phyloP scores from a whole-genome alignment of 2,113 vertebrate genomes.

The Rousettus leschenaultii region DNA sequence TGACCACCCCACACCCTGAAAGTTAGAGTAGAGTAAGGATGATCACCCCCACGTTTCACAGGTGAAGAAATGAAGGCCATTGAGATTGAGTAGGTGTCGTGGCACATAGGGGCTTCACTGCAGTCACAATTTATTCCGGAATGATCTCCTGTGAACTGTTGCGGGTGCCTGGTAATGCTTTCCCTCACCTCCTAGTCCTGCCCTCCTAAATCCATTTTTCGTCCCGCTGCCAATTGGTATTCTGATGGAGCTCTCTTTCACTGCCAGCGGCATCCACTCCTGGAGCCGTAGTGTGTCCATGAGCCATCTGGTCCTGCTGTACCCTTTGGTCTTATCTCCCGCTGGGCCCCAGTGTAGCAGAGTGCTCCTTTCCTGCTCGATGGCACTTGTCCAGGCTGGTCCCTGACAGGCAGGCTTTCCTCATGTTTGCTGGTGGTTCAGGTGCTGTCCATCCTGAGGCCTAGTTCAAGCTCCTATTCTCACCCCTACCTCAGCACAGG shows the following conservation, averaged over 20 bases:
- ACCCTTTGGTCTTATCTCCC: neutral
- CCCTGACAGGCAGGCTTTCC: neutral
- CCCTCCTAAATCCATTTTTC: too few species aligned
- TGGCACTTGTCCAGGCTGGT: neutral
- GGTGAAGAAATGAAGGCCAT: neutral
- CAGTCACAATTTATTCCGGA: neutral
- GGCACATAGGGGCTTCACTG: neutral
- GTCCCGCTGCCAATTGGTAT: neutral
- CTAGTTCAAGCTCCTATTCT: neutral
- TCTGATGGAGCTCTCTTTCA: neutral
- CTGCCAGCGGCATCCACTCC: neutral
- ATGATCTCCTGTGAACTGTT: neutral
- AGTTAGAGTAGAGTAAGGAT: neutral
- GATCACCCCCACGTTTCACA: neutral
- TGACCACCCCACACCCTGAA: neutral
- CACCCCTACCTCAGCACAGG: neutral
- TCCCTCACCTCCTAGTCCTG: neutral
- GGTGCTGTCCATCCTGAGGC: neutral
- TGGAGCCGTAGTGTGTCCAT: accelerated
- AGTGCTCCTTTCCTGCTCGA: neutral
- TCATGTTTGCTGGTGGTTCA: neutral
- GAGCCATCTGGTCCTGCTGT: neutral
- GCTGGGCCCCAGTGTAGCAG: neutral
- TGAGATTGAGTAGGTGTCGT: neutral
- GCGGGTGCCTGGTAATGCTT: neutral